Evolutionary conservation across 2,113 vertebrate species (phyloP), one percentile per base, ranked within the genome.

Genomic region (Melanerpes formicivorus): DNA sequence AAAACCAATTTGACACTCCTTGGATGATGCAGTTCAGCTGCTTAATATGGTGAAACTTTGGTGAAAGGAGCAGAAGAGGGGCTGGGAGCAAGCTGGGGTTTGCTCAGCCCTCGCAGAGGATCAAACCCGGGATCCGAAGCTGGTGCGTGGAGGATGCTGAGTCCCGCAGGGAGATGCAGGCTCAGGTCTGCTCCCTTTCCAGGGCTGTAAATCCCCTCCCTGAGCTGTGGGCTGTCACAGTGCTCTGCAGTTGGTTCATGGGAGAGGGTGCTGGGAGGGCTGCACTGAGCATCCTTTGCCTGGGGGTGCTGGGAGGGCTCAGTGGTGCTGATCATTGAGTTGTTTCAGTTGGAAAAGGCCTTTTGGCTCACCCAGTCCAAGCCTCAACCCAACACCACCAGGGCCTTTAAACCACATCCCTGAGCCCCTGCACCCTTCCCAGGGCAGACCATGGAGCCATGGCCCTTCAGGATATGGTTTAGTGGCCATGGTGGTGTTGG

Each of bases 1-100:
- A 91, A 84, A 93, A 93, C 88, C 46, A 90, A 91, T 96, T 95
- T 94, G 95, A 93, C 90, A 94, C 90, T 89, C 73, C 46, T 81
- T 32, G 81, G 70, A 96, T 93, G 90, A 87, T 88, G 93, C 95
- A 87, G 92, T 81, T 95, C 87, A 63, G 70, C 87, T 96, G 96
- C 93, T 95, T 82, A 94, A 90, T 90, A 92, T 91, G 95, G 96
- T 58, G 95, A 82, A 84, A 32, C 88, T 81, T 55, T 19, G 93
- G 84, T 84, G 92, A 84, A 93, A 96, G 95, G 77, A 88, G 73
- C 10, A 14, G 71, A 32, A 83, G 27, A 63, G 80, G 84, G 82
- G 84, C 89, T 94, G 93, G 0, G 25, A 90, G 96, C 77, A 88
- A 95, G 93, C 88, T 96, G 95, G 73, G 32, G 30, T 46, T 74